A percentile compares a stretch with the other conserved stretches of the same genome.
phyloP scores from a whole-genome alignment of 2,888 invertebrate species.

The Andrena chrysosceles region DNA sequence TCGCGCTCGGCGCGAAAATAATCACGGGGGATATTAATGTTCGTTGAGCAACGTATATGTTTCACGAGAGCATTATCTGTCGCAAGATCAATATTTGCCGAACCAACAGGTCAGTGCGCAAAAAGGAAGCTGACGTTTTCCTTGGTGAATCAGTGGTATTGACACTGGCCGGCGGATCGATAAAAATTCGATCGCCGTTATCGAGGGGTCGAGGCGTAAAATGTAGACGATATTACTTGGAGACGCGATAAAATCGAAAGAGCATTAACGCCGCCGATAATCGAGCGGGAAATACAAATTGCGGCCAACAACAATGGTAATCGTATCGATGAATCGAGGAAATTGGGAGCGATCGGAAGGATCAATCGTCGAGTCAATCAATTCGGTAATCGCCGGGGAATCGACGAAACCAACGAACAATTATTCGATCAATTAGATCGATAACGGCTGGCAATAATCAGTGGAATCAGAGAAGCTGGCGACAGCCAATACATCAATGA shows the following conservation, averaged over 20 bases:
- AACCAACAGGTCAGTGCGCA: not conserved
- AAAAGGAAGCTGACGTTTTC: not conserved
- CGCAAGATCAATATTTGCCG: constrained; percentile 17
- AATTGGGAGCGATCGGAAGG: not conserved
- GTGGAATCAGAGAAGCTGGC: not conserved
- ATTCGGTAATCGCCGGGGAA: not conserved
- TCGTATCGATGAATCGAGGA: not conserved
- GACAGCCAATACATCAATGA: not conserved
- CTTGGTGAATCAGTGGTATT: constrained; percentile 3
- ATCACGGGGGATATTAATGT: not conserved
- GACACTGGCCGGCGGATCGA: not conserved
- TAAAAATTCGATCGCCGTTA: not conserved
- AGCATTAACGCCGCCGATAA: not conserved
- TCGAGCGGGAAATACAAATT: no score
- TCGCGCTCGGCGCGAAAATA: not conserved
- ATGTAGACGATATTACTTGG: not conserved
- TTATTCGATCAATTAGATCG: not conserved
- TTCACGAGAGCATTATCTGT: not conserved
- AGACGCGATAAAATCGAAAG: not conserved
- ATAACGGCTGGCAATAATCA: not conserved
- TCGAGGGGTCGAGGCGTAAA: not conserved
- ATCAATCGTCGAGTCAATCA: not conserved
- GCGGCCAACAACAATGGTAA: no score
- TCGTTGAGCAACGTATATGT: not conserved
- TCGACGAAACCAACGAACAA: not conserved